Evolutionary conservation across 1,140 invertebrate species (phyloP), one percentile per base, ranked within the genome.

Genomic region (Saccostrea echinata): DNA sequence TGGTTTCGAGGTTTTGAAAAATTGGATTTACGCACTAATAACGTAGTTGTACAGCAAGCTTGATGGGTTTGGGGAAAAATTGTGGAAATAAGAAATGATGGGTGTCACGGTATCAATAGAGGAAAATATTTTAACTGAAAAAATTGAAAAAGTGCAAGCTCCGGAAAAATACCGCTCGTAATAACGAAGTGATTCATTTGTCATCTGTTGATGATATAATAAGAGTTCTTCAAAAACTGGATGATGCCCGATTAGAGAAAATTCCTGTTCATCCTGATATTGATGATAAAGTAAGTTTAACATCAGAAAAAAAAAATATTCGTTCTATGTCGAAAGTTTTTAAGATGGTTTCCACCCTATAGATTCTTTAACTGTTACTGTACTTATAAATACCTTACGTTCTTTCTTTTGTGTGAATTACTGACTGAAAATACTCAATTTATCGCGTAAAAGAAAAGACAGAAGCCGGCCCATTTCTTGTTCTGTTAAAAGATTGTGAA

Each of bases 221-320:
- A 24, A 76, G 27, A 33, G 27, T 76, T 76, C 68, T 76, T 13
- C 68, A 76, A 51, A 83, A 83, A 83, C 35, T 53, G 16, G 81
- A 83, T 12, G 81, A 51, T 83, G 81, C 21, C n/a, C 18, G 81
- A 18, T 53, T 83, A 24, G 81, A 83, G 51, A 51, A 33, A 24
- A 53, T 83, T 21, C 81, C 81, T 9, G 18, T 83, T 51, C 81
- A 83, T 21, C 81, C 81, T 1, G 81, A 83, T n/a, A 83, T 35
- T 9, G 81, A 83, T 53, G 51, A 83, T 52, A 83, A 53, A 83
- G 81, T 83, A 83, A 83, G 81, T 76, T n/a, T 30, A 27, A 76
- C 11, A 16, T 30, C 55, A 18, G 24, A 76, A 76, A 27, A n/a
- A n/a, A n/a, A n/a, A 6, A 43, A 6, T 43, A 43, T 43, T 43